phyloP scores from a whole-genome alignment of 2,888 invertebrate genomes.

The Amphipoea lucens region DNA sequence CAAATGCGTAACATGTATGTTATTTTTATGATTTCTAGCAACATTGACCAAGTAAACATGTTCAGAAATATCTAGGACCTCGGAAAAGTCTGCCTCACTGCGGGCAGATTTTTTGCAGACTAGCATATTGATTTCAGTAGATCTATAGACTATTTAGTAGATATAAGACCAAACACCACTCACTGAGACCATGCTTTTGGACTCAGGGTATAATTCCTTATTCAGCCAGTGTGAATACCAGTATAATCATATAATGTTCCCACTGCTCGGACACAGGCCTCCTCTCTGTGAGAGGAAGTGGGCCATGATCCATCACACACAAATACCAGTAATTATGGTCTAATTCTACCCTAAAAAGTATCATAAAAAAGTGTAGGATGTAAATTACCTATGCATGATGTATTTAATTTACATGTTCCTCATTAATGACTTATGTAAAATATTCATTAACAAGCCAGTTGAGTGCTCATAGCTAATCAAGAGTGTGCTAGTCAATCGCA shows the following conservation, averaged over 20 bases:
- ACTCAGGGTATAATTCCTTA: background rate
- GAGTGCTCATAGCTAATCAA: slow-evolving; percentile 39
- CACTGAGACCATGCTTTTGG: background rate
- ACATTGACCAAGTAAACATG: background rate
- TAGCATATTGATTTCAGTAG: background rate
- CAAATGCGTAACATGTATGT: too few relatives aligned
- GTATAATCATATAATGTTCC: too few relatives aligned
- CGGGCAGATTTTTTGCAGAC: background rate
- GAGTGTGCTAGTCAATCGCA: slow-evolving; percentile 13
- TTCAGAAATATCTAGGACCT: background rate
- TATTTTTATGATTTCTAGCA: background rate
- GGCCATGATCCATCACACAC: too few relatives aligned
- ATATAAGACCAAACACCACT: background rate
- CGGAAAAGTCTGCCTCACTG: background rate
- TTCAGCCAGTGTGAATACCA: background rate
- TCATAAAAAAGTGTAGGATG: background rate
- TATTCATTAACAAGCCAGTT: slow-evolving; percentile 37
- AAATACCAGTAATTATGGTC: background rate
- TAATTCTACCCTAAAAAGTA: background rate
- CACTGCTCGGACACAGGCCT: background rate
- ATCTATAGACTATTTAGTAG: background rate
- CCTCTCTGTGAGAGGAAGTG: too few relatives aligned
- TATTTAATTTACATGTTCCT: slow-evolving; percentile 12
- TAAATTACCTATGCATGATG: slow-evolving; percentile 24
- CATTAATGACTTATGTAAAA: slow-evolving; percentile 18